Conservation (phyloP, 2,888 invertebrate genomes). For the Nephrocerus scutellatus region DNA sequence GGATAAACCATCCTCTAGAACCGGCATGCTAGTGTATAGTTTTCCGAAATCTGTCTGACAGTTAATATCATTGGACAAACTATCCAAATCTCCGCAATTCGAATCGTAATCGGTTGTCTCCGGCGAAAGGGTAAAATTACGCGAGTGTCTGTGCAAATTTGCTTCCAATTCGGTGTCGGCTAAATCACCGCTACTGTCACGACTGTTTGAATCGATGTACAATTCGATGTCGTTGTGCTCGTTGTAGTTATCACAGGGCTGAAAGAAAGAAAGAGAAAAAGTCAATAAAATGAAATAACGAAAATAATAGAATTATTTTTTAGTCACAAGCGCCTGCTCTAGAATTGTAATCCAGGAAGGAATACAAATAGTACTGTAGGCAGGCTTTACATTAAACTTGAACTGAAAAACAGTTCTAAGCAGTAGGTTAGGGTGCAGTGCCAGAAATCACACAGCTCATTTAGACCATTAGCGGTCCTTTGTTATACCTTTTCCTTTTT, state of each 20-base stretch:
- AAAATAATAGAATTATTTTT: too few relatives aligned
- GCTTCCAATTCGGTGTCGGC: slow-evolving; percentile 43
- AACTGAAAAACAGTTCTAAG: too few relatives aligned
- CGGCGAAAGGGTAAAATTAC: slow-evolving; percentile 84
- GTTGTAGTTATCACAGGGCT: slow-evolving; percentile 35
- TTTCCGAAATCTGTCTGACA: slow-evolving; percentile 54
- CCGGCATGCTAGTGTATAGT: slow-evolving; percentile 76
- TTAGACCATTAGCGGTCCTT: too few relatives aligned
- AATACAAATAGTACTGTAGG: too few relatives aligned
- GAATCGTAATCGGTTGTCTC: slow-evolving; percentile 92
- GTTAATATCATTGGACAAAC: slow-evolving; percentile 49
- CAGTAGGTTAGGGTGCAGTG: too few relatives aligned
- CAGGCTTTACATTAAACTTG: too few relatives aligned
- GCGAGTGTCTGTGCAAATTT: slow-evolving; percentile 53
- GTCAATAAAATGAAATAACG: slow-evolving; percentile 11
- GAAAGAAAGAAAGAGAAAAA: slow-evolving; percentile 6
- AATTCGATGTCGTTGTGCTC: slow-evolving; percentile 46
- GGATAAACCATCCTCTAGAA: slow-evolving; percentile 87
- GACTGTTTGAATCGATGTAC: slow-evolving; percentile 47
- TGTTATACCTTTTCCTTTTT: too few relatives aligned
- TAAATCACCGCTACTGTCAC: slow-evolving; percentile 44
- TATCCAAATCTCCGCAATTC: slow-evolving; percentile 78
- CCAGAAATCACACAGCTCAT: too few relatives aligned
- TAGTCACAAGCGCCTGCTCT: too few relatives aligned
- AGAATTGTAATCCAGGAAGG: too few relatives aligned